Evolutionary conservation across 2,113 vertebrate genomes (phyloP), one percentile per base, ranked within the genome.

Genomic region (Toxotes jaculatrix): DNA sequence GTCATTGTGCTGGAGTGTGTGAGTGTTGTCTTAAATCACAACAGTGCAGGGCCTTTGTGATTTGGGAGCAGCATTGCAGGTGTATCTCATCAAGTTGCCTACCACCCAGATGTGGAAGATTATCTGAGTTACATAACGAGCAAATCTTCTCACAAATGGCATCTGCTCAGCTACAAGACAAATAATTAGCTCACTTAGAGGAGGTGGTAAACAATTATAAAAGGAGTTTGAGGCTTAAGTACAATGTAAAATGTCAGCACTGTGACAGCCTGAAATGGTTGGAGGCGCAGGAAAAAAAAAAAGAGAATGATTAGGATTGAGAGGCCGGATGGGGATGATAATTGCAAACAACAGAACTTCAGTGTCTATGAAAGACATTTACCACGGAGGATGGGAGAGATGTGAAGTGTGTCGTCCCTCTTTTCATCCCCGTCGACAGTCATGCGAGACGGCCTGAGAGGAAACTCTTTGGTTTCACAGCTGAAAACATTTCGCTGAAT

Each of bases 301-400:
- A 4, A 69, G 53, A 66, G 57, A 66, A 27, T 34, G 40, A 85
- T 67, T 59, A 69, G 47, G 43, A 53, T 34, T 68, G 75, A 86
- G 80, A 45, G 60, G 59, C 66, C 57, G 38, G 68, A 80, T 13
- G 36, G 21, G 21, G 23, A 64, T 19, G 59, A 73, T 83, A 68
- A 89, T 82, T 80, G 68, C 51, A 81, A 88, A 84, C 64, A 87
- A 79, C 62, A 84, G 49, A 49, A 9, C 63, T 66, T 79, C 17
- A 49, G 16, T 69, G 83, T 89, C 68, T 38, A 73, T 83, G 60
- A 82, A 72, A 86, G 47, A 74, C 40, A 51, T 57, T 64, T 62
- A 79, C 21, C 73, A 80, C 21, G 0, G 53, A 40, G 38, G 8
- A 8, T 8, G 40, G 74, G 49, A 74, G 40, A 60, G 61, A 80